phyloP scores from a whole-genome alignment of 2,888 invertebrate species.

The Drosophila conformis region DNA sequence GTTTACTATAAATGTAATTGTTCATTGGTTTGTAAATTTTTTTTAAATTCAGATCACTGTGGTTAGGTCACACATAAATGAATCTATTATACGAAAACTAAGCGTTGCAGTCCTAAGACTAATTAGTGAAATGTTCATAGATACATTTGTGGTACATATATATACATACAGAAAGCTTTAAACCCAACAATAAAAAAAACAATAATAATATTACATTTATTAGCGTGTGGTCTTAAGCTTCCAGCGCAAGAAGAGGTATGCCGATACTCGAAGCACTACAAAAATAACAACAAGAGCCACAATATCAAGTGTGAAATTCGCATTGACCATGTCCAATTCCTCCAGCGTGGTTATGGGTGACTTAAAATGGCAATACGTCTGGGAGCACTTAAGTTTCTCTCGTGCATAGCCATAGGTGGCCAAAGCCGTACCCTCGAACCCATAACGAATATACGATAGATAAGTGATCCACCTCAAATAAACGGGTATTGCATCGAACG shows the following conservation, averaged over 20 bases:
- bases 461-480: slow-evolving; percentile 98
- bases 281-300: slow-evolving; percentile 92
- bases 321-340: slow-evolving; percentile 93
- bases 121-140: slow-evolving; percentile 34
- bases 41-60: slow-evolving; percentile 39
- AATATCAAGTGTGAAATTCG: slow-evolving; percentile 92
- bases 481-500: slow-evolving; percentile 97
- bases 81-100: slow-evolving; percentile 33
- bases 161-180: slow-evolving; percentile 65
- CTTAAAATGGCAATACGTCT: slow-evolving; percentile 95
- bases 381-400: slow-evolving; percentile 92
- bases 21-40: slow-evolving; percentile 6
- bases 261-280: slow-evolving; percentile 91
- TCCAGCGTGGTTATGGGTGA: slow-evolving; percentile 92
- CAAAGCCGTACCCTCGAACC: slow-evolving; percentile 97
- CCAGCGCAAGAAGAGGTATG: slow-evolving; percentile 94
- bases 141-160: slow-evolving; percentile 41
- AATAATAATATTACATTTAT: slow-evolving; percentile 56
- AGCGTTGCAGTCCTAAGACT: slow-evolving; percentile 40
- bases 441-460: slow-evolving; percentile 96
- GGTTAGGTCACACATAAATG: slow-evolving; percentile 39
- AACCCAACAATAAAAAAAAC: slow-evolving; percentile 42
- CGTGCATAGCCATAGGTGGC: slow-evolving; percentile 95
- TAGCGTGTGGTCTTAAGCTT: slow-evolving; percentile 93
- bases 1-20: slow-evolving; percentile 21